Evolutionary conservation across 2,888 invertebrate species (phyloP).

Genomic region (Ceriagrion tenellum): DNA sequence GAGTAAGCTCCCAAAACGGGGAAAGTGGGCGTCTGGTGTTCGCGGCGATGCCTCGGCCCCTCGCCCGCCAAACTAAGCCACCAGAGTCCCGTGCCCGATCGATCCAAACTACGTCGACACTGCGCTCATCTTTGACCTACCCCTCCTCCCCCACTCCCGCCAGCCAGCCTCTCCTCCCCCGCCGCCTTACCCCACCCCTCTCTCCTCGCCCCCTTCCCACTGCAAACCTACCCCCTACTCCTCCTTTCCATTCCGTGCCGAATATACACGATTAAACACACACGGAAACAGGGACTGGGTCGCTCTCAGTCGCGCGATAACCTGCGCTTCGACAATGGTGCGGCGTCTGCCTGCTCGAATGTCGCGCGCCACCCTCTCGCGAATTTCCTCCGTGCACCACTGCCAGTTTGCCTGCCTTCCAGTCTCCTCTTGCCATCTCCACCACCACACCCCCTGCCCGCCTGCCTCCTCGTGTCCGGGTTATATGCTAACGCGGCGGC

Average conservation of each 20-base stretch:
- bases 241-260: not conserved
- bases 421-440: not conserved
- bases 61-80: slow-evolving; percentile 70
- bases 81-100: slow-evolving; percentile 69
- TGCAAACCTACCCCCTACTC: not conserved
- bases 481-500: slow-evolving; percentile 70
- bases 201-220: not conserved
- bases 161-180: slow-evolving; percentile 47
- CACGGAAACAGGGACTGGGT: not conserved
- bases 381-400: not conserved
- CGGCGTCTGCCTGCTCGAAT: not conserved
- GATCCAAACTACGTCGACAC: slow-evolving; percentile 31
- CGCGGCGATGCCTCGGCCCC: slow-evolving; percentile 79
- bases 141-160: slow-evolving; percentile 70
- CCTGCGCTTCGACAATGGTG: too few relatives aligned
- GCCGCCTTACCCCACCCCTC: not conserved
- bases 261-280: not conserved
- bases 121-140: slow-evolving; percentile 73
- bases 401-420: not conserved
- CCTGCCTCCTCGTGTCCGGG: slow-evolving; percentile 69
- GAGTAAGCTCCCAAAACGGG: slow-evolving; percentile 73
- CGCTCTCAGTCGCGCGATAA: too few relatives aligned
- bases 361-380: not conserved
- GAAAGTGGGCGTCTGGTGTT: slow-evolving; percentile 75
- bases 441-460: slow-evolving; percentile 63